Evolutionary conservation across 2,797 vertebrate species (phyloP), one percentile per base, ranked within the genome.

Genomic region (Molossus molossus): DNA sequence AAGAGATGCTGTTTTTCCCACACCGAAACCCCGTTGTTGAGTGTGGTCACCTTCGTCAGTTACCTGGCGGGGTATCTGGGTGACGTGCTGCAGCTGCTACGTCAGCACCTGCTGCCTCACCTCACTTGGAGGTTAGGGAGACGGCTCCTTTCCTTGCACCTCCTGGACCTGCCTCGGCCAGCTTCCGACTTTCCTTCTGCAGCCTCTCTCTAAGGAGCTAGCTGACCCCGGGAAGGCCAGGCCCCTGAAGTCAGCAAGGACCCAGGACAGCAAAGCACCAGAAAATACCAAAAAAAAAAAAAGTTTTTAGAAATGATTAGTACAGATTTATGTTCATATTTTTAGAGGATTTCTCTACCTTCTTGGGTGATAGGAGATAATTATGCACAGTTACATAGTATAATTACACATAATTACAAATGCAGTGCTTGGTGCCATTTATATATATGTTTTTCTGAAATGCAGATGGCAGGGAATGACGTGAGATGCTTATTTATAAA

Each of bases 291-390:
- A 64, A 23, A 40, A 76, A 25, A 48, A 45, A 45, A 45, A 45
- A 72, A 12, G 2, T 60, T 25, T 62, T 67, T 27, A 40, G 20
- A 57, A 6, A 12, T 50, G 23, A 79, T 53, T n/a, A 57, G 64
- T 72, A 27, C 15, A 64, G 53, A 64, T 92, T 79, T 2, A 15
- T 9, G 18, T 64, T 87, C 29, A 91, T 9, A 21, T 3, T 48
- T 89, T 85, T 67, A 75, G 70, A 88, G 14, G 23, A 55, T 50
- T 17, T 23, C 92, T 73, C 62, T 82, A 0, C 23, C 25, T 65
- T 92, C 50, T 88, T 45, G 62, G n/a, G 67, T 73, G 65, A 91
- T 9, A 64, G 80, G 75, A 89, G 69, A 65, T 20, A 45, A 76
- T n/a, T 80, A 65, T 29, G 21, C 53, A 23, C 20, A 27, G 1